Evolutionary conservation across 2,797 vertebrate species (phyloP), one percentile per base, ranked within the genome.

Genomic region (Prionace glauca): DNA sequence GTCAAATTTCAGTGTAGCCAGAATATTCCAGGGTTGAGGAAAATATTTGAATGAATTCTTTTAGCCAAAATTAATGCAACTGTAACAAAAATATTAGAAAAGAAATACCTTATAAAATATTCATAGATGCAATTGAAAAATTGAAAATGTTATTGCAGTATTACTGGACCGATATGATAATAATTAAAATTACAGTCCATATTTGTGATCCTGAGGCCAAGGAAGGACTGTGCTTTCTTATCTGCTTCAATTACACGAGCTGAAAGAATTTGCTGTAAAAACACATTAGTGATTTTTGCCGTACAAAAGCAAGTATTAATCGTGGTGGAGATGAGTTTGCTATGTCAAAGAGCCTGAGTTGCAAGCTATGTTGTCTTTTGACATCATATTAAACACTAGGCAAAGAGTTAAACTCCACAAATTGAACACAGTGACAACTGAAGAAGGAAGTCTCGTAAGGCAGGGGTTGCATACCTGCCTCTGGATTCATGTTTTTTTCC

Each of bases 231-330:
- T 10, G 10, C 45, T 26, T 88, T 88, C 50, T 18, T 18, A 62
- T 90, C 87, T 62, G 56, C 32, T 90, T 90, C 87, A 90, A 90
- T 62, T 90, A 90, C 11, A 32, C 18, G 56, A 90, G 87, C 62
- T 90, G 87, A 62, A 90, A 62, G 56, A 90, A 62, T 29, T 90
- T 62, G 56, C 56, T 62, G 56, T 90, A 29, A 60, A 60, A 60
- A 60, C 86, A 88, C 50, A 88, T 88, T 56, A 56, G 56, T 60
- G 50, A 88, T 88, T 88, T 60, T 88, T 2, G 12, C 1, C 50
- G 12, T 32, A 60, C 62, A 62, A 62, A 90, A 62, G 87, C 32
- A 90, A 90, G 32, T n/a, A 62, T 90, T 60, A 90, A 90, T 90
- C 56, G 62, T 90, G 87, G 56, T 62, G 29, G 26, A 62, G 87